A percentile compares a stretch with the other conserved stretches of the same genome.
phyloP scores from a whole-genome alignment of 2,888 invertebrate species.

The Apotomis capreana region DNA sequence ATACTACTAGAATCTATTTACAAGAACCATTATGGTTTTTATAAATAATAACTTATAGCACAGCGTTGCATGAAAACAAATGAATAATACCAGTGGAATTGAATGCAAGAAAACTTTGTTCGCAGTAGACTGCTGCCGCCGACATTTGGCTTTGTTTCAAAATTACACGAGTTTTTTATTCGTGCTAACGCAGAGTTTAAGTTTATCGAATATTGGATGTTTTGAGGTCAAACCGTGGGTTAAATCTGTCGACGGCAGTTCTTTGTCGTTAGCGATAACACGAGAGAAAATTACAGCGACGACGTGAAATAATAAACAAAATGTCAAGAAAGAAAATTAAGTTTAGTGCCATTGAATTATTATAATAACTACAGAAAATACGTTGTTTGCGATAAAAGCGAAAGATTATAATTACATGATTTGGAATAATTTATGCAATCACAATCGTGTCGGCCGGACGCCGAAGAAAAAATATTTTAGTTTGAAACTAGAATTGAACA shows the following conservation, averaged over 20 bases:
- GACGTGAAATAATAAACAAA: not conserved
- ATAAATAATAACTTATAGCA: not conserved
- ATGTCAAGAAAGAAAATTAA: not conserved
- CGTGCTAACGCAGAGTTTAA: slow-evolving; percentile 42
- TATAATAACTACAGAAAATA: not conserved
- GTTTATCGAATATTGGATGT: not conserved
- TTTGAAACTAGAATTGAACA: not conserved
- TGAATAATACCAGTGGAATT: slow-evolving; percentile 14
- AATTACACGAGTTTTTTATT: slow-evolving; percentile 48
- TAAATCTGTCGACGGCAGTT: not conserved
- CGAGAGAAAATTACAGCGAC: not conserved
- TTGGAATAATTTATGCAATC: slow-evolving; percentile 10
- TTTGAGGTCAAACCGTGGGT: not conserved
- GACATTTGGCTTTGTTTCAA: slow-evolving; percentile 52
- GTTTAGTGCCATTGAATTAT: not conserved
- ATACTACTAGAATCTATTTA: no score
- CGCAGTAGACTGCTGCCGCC: slow-evolving; percentile 25
- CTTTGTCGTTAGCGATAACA: not conserved
- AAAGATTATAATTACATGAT: slow-evolving; percentile 1
- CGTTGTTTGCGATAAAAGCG: not conserved
- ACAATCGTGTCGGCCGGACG: not conserved
- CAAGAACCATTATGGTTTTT: no score
- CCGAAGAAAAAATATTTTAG: not conserved
- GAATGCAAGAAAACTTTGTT: slow-evolving; percentile 19
- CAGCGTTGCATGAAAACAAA: slow-evolving; percentile 1